Conservation (phyloP, 1,140 invertebrate species). For the Stenopsyche tienmushanensis region DNA sequence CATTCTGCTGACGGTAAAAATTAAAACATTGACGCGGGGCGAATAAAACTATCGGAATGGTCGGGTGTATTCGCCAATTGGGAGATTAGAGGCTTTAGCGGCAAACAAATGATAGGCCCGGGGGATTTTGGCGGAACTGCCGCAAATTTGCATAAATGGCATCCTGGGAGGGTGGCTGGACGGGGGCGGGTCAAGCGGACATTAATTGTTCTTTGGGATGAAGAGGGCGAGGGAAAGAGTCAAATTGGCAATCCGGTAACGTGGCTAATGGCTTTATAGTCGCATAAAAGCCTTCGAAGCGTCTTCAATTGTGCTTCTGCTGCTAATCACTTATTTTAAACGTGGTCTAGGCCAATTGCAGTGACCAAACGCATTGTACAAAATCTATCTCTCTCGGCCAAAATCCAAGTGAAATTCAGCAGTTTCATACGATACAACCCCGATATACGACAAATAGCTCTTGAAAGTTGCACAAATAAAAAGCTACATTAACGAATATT, state of each 20-base stretch:
- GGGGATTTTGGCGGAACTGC: constrained; percentile 5
- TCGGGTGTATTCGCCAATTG: constrained; percentile 6
- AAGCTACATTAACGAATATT: too few relatives aligned
- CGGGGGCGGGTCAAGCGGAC: constrained; percentile 4
- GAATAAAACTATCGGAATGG: constrained; percentile 11
- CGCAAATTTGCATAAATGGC: constrained; percentile 23
- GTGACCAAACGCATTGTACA: too few relatives aligned
- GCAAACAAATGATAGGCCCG: constrained; percentile 19
- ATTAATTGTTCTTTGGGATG: neutral
- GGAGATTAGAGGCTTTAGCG: constrained; percentile 20
- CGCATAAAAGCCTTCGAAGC: neutral
- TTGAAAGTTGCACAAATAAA: too few relatives aligned
- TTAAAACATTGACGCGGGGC: too few relatives aligned
- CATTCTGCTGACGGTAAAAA: too few relatives aligned
- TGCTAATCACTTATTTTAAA: too few relatives aligned
- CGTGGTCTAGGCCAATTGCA: too few relatives aligned
- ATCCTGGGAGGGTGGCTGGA: neutral
- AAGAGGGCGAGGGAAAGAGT: neutral
- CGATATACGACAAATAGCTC: too few relatives aligned
- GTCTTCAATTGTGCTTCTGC: constrained; percentile 9
- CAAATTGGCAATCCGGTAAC: constrained; percentile 4
- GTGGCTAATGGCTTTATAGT: neutral
- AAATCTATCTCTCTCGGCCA: too few relatives aligned
- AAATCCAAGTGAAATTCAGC: too few relatives aligned
- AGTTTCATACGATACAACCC: too few relatives aligned